Percentiles rank a stretch among this genome's conserved stretches.
Evolutionary conservation across 1,140 invertebrate species (phyloP).

Genomic region (Diplogasteroides magnus): DNA sequence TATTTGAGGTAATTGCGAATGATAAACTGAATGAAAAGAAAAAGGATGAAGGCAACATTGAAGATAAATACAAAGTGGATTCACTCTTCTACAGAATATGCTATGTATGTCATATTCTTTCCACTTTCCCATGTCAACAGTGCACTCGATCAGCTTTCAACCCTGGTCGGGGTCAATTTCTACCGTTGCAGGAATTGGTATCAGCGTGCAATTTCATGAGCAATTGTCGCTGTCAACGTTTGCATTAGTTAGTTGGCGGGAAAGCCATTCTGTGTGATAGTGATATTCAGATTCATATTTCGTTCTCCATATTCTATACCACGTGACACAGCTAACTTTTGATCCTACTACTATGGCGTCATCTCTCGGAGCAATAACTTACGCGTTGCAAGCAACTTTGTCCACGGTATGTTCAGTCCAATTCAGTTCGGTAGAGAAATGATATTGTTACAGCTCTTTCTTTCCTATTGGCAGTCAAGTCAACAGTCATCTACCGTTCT

Average conservation of each 20-base stretch:
- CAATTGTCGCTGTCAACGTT: neutral
- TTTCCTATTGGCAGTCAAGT: neutral
- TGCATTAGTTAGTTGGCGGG: too few relatives aligned
- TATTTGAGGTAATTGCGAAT: neutral
- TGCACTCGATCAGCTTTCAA: neutral
- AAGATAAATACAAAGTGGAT: neutral
- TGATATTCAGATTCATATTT: neutral
- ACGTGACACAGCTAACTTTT: neutral
- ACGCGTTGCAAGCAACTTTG: neutral
- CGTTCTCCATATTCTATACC: neutral
- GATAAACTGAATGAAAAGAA: neutral
- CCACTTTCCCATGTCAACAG: neutral
- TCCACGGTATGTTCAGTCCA: neutral
- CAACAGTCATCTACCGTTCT: neutral
- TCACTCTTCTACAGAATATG: neutral
- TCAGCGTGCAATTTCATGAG: too few relatives aligned
- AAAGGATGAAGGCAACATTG: neutral
- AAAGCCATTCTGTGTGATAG: neutral
- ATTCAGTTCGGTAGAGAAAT: too few relatives aligned
- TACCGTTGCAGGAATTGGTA: neutral
- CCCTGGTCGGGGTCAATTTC: neutral
- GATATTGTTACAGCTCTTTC: neutral
- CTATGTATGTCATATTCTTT: neutral
- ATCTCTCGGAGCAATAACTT: neutral
- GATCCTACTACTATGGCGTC: neutral